Percentiles rank a stretch among this genome's conserved stretches.
These are phyloP conservation scores for Sminthopsis crassicaudata DNA, from an alignment of 2,113 vertebrate genomes.

Conservation along the genomic window DNA sequence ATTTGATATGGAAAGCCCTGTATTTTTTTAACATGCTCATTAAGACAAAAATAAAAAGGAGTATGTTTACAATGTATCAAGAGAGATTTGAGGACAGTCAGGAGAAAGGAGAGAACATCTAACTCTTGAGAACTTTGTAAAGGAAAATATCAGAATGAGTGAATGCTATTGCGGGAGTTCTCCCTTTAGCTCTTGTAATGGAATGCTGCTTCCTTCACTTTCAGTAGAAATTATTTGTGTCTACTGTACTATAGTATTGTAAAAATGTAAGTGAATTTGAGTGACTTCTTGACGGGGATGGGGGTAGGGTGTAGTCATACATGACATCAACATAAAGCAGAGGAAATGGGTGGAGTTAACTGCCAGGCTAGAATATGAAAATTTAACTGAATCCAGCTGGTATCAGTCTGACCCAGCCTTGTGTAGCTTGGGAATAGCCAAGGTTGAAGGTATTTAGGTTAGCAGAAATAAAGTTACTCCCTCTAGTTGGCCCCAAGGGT, in stretches of 20 bases:
- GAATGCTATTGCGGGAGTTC: not conserved
- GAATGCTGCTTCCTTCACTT: not conserved
- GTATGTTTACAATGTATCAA: not conserved
- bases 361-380: not conserved
- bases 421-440: not conserved
- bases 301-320: not conserved
- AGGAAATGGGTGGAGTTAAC: not conserved
- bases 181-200: not conserved
- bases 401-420: not conserved
- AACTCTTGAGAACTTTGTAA: not conserved
- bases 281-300: not conserved
- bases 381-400: conserved; percentile 1
- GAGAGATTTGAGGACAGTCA: not conserved
- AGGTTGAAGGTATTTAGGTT: not conserved
- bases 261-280: not conserved
- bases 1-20: not conserved
- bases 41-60: not conserved
- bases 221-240: not conserved
- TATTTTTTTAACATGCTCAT: not conserved
- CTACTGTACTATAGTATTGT: not conserved
- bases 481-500: not conserved
- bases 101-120: not conserved
- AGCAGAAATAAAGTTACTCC: not conserved
- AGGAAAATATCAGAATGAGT: not conserved
- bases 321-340: not conserved